Base-by-base conservation (phyloP, 2,888 invertebrate genomes). In the Melitaea athalia region DNA sequence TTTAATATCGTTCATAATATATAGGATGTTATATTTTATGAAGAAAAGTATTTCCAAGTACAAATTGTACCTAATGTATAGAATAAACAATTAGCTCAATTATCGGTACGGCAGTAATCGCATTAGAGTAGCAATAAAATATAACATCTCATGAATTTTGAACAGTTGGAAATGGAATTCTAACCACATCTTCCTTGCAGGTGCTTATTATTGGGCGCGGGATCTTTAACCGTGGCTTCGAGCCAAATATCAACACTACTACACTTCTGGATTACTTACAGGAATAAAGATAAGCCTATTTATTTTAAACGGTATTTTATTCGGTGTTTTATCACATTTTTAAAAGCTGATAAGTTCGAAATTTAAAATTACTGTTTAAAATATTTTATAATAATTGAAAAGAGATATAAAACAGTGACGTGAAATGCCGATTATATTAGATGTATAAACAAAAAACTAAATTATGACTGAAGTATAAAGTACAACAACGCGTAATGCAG, bases 201-300 rank as follows among this genome's bases (percentile, higher is more conserved):
- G 79, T 79, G 75, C 77, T 79, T 76, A 79, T 78, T 78, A 74
- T 76, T 72, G 69, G 74, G 73, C 69, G 71, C 72, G 67, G 74
- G 72, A 77, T 75, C 74, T 73, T 75, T 77, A 76, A 75, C 73
- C 74, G 76, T 82, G 85, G 83, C 81, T 63, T 70, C 62, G 75
- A 71, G 86, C 86, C 85, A 86, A 83, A 83, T 79, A 82, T 77
- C 78, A 77, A 78, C 78, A 74, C 73, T 60, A 71, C 76, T 76
- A 60, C 53, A 70, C 64, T 73, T 73, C 69, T 72, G 76, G 69
- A 77, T 78, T 76, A 75, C 77, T 78, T 76, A 76, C 68, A 67
- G 74, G 70, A 78, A 78, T 76, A 78, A 57, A 66, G 55, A 53
- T 67, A 55, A 65, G 65, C 62, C 45, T 52, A 65, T 65, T 69